A percentile compares a stretch with the other conserved stretches of the same genome.
phyloP scores from a whole-genome alignment of 2,888 invertebrate genomes.

The Aproaerema taeniolella region DNA sequence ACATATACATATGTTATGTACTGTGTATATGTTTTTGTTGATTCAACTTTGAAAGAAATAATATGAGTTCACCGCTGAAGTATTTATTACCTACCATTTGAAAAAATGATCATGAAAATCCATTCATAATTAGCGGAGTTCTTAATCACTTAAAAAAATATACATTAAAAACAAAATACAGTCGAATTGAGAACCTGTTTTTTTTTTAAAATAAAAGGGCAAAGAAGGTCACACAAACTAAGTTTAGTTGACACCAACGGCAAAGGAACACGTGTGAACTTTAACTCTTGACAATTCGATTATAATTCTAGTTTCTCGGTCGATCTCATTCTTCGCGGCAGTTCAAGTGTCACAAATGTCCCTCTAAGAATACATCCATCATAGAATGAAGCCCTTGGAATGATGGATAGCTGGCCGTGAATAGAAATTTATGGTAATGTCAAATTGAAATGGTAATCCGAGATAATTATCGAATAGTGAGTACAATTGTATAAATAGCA shows the following conservation, averaged over 20 bases:
- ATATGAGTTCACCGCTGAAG: no score
- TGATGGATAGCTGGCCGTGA: slow-evolving; percentile 63
- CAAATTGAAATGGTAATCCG: slow-evolving; percentile 67
- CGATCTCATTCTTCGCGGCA: slow-evolving; percentile 49
- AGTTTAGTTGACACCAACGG: slow-evolving; percentile 47
- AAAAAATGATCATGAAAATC: no score
- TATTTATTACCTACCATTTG: no score
- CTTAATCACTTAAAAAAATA: no score
- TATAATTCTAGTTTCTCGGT: slow-evolving; percentile 37
- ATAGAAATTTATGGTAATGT: slow-evolving; percentile 65
- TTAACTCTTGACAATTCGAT: slow-evolving; percentile 42
- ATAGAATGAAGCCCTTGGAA: slow-evolving; percentile 33
- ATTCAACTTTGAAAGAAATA: no score
- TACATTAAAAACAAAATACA: no score
- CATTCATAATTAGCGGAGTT: no score
- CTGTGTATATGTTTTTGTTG: no score
- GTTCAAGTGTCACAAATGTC: slow-evolving; percentile 71
- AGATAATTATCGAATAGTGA: slow-evolving; percentile 52
- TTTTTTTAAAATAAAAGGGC: neutral
- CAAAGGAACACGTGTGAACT: slow-evolving; percentile 68
- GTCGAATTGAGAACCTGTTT: no score
- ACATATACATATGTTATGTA: no score
- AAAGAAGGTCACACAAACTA: slow-evolving; percentile 25
- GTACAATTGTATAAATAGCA: slow-evolving; percentile 50
- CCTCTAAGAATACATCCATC: slow-evolving; percentile 48